Evolutionary conservation across 2,888 invertebrate species (phyloP), one percentile per base, ranked within the genome.

Genomic region (Meteorus cinctellus): DNA sequence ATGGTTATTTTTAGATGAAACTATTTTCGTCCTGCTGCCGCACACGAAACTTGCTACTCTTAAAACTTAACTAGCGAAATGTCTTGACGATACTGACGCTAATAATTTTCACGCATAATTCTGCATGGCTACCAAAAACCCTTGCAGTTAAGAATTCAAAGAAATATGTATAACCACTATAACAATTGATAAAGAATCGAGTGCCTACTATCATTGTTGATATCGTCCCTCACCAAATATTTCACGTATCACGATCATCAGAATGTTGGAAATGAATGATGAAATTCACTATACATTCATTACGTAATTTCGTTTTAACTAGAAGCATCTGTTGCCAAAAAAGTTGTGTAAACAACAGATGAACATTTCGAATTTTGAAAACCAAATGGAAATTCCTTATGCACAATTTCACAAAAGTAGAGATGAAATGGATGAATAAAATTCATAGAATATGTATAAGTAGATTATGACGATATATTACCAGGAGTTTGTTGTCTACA

Each of bases 401-500:
- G 76, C 72, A 59, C 68, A 72, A 74, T 79, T 77, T 74, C 69
- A 62, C 16, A 55, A 14, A 29, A 24, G 12, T 41, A 8, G 1
- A 10, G 55, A 55, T 55, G 55, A 55, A 55, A 10, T 19, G 5
- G 19, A 55, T 4, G n/a, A n/a, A 24, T 4, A 16, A n/a, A 16
- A 1, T 16, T 16, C 4, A 48, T 48, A 24, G 24, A 1, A 1
- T 24, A 24, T 24, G 24, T 1, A 24, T 24, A 24, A 24, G n/a
- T 55, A 24, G 55, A 55, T 19, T 4, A 19, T 10, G 24, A 19
- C 5, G 4, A 19, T 55, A 10, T 45, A 41, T 93, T 90, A 97
- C 97, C 94, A 97, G 92, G 89, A 99, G 93, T 93, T 97, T 97
- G 92, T 98, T 98, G 92, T 98, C 98, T 84, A 98, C 97, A 81